These are phyloP conservation scores for Samia ricini DNA, from an alignment of 1,140 invertebrate species.

Conservation along the genomic window DNA sequence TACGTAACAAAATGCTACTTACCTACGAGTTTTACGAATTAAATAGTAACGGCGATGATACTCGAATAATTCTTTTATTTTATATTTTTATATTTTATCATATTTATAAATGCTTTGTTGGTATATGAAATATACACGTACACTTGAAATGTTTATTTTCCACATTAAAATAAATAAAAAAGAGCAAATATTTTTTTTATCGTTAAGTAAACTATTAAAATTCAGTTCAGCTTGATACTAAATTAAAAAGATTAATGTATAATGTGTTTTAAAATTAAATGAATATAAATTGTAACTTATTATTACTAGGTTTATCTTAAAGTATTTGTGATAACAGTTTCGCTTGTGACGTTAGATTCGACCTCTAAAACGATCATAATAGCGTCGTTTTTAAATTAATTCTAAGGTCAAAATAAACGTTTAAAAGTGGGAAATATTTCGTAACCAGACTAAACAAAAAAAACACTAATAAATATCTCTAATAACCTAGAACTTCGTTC, in stretches of 20 bases:
- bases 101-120: neutral
- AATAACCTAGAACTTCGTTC: constrained; percentile 19
- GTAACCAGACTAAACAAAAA: constrained; percentile 12
- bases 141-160: too few species aligned
- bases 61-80: neutral
- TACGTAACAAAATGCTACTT: constrained; percentile 56
- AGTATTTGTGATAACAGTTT: neutral
- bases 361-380: constrained; percentile 1
- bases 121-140: too few species aligned
- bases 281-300: neutral
- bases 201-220: too few species aligned
- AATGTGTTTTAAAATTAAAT: neutral
- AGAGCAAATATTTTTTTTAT: too few species aligned
- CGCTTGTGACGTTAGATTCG: neutral
- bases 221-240: too few species aligned
- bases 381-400: constrained; percentile 5
- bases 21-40: constrained; percentile 58
- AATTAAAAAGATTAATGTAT: too few species aligned
- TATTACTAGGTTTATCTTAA: neutral
- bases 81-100: neutral
- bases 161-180: too few species aligned
- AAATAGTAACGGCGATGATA: constrained; percentile 26
- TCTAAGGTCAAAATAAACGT: constrained; percentile 1
- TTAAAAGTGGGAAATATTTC: constrained; percentile 1
- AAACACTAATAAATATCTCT: constrained; percentile 13